Evolutionary conservation across 2,888 invertebrate species (phyloP), one percentile per base, ranked within the genome.

Genomic region (Epirrhoe tristata): DNA sequence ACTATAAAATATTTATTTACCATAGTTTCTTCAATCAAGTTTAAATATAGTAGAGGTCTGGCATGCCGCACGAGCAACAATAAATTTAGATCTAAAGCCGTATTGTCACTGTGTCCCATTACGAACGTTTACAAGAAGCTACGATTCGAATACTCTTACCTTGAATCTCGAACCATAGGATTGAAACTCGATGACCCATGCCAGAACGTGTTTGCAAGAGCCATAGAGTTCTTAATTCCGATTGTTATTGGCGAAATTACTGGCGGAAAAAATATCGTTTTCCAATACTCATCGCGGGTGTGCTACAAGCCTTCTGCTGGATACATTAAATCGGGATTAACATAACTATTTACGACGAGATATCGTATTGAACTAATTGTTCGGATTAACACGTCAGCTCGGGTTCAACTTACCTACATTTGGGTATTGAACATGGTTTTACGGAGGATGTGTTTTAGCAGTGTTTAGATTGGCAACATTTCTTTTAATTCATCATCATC

Each of bases 341-440:
- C 67, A 65, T 66, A 67, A 60, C 63, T 72, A 67, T 67, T 70
- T 67, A 67, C 65, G 53, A 54, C 52, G 60, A 65, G 58, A 65
- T 63, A 68, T 64, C 63, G 66, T 53, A 58, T 51, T 63, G 52
- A 36, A 58, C 63, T 71, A 65, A 71, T 67, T 69, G 69, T 50
- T 50, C n/a, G 66, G 67, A 71, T 70, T 70, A 68, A 58, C 68
- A 67, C 68, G 60, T 61, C 65, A 63, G 54, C 65, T 67, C 50
- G 65, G 58, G 68, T 68, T 67, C 43, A 55, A 54, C 64, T 51
- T 58, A 57, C n/a, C 50, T 51, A 43, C 39, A 0, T 43, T 43
- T 43, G 34, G 24, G 10, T 36, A 58, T 58, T 52, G 39, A 52
- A 59, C 51, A 36, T 51, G 58, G 51, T 16, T 59, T 59, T n/a